Evolutionary conservation across 2,797 vertebrate genomes (phyloP).

Genomic region (Lindbergichthys nudifrons): DNA sequence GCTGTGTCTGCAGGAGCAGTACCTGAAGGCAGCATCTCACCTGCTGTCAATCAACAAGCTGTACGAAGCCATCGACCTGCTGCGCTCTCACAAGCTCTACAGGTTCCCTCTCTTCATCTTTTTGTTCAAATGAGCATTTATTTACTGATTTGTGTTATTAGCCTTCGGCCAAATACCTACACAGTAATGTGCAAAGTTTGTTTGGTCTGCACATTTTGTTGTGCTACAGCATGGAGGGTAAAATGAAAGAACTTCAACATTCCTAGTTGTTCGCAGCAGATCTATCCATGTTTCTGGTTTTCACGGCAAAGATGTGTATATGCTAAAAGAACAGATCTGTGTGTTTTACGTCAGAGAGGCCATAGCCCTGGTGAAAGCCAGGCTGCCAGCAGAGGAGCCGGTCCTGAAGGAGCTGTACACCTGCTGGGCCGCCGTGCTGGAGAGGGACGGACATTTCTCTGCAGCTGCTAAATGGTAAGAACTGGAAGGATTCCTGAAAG

Average conservation of each 20-base stretch:
- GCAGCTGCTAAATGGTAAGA: constrained; percentile 94
- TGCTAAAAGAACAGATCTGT: background rate
- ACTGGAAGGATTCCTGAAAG: too few relatives aligned
- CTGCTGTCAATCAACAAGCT: constrained; percentile 93
- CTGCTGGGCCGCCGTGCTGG: constrained; percentile 91
- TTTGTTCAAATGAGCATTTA: background rate
- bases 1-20: constrained; percentile 95
- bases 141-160: background rate
- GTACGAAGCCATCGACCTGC: constrained; percentile 91
- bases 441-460: constrained; percentile 94
- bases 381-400: constrained; percentile 90
- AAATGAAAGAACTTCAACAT: background rate
- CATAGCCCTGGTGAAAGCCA: constrained; percentile 91
- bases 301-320: background rate
- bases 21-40: constrained; percentile 94
- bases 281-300: background rate
- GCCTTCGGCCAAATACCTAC: background rate
- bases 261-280: too few relatives aligned
- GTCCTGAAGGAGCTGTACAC: constrained; percentile 90
- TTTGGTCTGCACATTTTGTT: too few relatives aligned
- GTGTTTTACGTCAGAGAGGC: constrained; percentile 88
- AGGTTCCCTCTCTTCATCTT: constrained; percentile 79
- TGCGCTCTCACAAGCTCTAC: constrained; percentile 90
- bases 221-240: background rate
- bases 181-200: background rate